Conservation (phyloP, 2,113 vertebrate genomes). For the Pampusana beccarii region DNA sequence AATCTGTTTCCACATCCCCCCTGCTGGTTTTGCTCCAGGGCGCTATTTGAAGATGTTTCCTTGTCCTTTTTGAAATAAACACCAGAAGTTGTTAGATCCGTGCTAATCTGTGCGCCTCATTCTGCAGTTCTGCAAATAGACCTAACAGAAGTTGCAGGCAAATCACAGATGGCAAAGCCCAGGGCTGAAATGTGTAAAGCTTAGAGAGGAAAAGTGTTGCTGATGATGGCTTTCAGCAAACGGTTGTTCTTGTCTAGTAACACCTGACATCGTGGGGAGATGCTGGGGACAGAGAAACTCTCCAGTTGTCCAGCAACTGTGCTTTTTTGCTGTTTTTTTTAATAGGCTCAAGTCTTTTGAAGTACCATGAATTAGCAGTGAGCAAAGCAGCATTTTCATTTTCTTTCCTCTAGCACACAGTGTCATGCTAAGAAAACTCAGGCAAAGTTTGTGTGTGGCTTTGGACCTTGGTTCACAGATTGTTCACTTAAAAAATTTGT, state of each 20-base stretch:
- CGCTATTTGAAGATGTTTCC: not conserved
- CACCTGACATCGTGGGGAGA: not conserved
- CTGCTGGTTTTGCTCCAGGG: not conserved
- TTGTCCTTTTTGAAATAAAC: not conserved
- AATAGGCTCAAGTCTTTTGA: not conserved
- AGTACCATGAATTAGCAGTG: not conserved
- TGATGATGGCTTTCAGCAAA: not conserved
- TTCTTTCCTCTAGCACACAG: not conserved
- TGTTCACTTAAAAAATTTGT: not conserved
- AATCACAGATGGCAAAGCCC: not conserved
- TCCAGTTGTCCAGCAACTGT: not conserved
- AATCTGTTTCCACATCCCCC: not conserved
- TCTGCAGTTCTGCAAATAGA: not conserved
- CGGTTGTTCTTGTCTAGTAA: not conserved
- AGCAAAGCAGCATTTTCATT: accelerated
- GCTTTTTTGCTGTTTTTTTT: not conserved
- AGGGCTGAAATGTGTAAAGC: not conserved
- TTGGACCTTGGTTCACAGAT: not conserved
- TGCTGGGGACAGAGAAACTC: not conserved
- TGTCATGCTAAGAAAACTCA: not conserved
- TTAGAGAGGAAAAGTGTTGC: not conserved
- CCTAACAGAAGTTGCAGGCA: not conserved
- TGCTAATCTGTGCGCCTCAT: not conserved
- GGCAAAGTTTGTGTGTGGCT: not conserved
- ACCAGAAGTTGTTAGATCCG: not conserved